A percentile compares a stretch with the other conserved stretches of the same genome.
Evolutionary conservation across 2,888 invertebrate species (phyloP).

Genomic region (Sinotaia quadrata): DNA sequence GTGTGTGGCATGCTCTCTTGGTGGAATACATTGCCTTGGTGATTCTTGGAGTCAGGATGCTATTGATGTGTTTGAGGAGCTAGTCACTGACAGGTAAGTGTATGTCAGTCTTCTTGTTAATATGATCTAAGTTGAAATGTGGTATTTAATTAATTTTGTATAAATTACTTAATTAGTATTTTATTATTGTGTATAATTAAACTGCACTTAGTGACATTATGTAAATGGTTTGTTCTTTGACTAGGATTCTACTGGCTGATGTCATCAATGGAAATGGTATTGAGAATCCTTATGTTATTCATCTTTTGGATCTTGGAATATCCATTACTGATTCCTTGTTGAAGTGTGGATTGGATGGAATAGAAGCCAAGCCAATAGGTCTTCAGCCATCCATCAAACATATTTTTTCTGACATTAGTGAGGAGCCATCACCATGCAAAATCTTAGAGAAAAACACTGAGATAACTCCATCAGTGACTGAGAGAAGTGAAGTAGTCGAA

Average conservation of each 20-base stretch:
- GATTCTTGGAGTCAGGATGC: constrained; percentile 51
- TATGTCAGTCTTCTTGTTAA: too few species aligned
- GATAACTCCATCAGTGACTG: too few species aligned
- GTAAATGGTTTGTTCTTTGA: background rate
- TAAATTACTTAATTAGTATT: too few species aligned
- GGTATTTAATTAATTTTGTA: too few species aligned
- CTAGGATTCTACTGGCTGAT: constrained; percentile 51
- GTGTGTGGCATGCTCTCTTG: constrained; percentile 60
- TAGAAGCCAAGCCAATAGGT: constrained; percentile 42
- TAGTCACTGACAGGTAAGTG: constrained; percentile 52
- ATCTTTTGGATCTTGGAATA: constrained; percentile 59
- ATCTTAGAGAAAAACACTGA: background rate
- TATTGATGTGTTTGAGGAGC: constrained; percentile 41
- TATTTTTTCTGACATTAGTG: constrained; percentile 44
- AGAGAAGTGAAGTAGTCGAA: too few species aligned
- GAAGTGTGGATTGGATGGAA: constrained; percentile 29
- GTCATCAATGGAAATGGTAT: constrained; percentile 38
- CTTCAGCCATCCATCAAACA: constrained; percentile 45
- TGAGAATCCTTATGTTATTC: constrained; percentile 44
- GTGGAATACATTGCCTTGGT: constrained; percentile 32
- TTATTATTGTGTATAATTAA: too few species aligned
- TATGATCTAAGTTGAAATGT: too few species aligned
- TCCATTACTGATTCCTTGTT: constrained; percentile 43
- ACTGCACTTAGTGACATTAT: background rate
- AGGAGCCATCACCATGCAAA: background rate